Evolutionary conservation across 2,113 vertebrate genomes (phyloP).

Genomic region (Electrona antarctica): DNA sequence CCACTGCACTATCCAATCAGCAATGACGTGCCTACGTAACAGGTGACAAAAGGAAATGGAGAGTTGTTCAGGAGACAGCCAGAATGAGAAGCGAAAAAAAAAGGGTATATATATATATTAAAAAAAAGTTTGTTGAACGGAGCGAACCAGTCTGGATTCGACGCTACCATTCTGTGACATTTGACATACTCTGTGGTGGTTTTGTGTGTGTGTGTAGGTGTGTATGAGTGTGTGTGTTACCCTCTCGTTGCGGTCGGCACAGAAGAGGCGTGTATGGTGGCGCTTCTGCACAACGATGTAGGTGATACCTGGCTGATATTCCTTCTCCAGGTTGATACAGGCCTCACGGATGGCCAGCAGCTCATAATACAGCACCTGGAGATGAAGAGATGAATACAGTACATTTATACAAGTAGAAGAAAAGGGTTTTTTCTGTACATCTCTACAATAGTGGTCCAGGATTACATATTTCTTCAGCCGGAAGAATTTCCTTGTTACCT

Average conservation of each 20-base stretch:
- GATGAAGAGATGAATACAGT: background rate
- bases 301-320: constrained; percentile 99
- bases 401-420: background rate
- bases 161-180: background rate
- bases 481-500: too few species aligned
- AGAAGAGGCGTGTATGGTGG: constrained; percentile 98
- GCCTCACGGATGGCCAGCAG: constrained; percentile 98
- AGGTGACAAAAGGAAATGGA: too few species aligned
- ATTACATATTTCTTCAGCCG: too few species aligned
- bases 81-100: too few species aligned
- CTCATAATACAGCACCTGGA: constrained; percentile 96
- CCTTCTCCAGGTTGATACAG: constrained; percentile 98
- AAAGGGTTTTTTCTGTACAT: too few species aligned
- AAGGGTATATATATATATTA: too few species aligned
- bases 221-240: constrained; percentile 75
- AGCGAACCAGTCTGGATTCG: too few species aligned
- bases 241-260: constrained; percentile 97
- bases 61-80: too few species aligned
- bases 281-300: constrained; percentile 99
- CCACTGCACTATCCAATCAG: too few species aligned
- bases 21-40: too few species aligned
- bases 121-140: too few species aligned
- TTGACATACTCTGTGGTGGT: background rate
- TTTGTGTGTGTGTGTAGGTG: background rate
- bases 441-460: too few species aligned